Conservation (phyloP, 2,797 vertebrate genomes). For the Aotus griseimembra region DNA sequence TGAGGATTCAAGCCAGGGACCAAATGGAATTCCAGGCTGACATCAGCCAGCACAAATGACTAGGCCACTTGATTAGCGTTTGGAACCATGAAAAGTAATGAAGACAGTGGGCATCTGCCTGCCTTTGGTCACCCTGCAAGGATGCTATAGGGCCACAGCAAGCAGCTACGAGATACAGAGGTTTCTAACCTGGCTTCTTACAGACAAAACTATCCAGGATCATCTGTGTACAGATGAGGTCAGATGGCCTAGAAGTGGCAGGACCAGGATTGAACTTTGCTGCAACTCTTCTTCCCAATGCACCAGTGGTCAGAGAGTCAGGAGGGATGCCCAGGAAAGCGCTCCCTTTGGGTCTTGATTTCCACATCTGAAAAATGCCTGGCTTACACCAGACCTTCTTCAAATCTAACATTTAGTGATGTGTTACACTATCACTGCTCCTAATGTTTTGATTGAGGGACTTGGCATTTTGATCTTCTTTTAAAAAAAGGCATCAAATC, state of each 20-base stretch:
- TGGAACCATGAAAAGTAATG: background rate
- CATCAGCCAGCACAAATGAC: background rate
- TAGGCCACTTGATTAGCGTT: background rate
- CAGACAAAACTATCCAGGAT: background rate
- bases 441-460: slow-evolving; percentile 50
- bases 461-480: slow-evolving; percentile 53
- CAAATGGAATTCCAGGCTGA: background rate
- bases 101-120: background rate
- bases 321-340: background rate
- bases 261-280: background rate
- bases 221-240: background rate
- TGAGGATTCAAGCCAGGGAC: background rate
- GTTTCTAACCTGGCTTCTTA: background rate
- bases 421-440: background rate
- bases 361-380: background rate
- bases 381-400: background rate
- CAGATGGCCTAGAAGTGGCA: background rate
- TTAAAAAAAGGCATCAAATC: slow-evolving; percentile 31
- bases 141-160: background rate
- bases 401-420: slow-evolving; percentile 27
- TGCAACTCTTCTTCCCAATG: background rate
- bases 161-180: background rate
- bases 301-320: background rate
- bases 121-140: background rate
- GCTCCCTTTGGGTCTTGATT: background rate